A percentile compares a stretch with the other conserved stretches of the same genome.
Evolutionary conservation across 2,888 invertebrate species (phyloP).

Genomic region (Poecilobothrus nobilitatus): DNA sequence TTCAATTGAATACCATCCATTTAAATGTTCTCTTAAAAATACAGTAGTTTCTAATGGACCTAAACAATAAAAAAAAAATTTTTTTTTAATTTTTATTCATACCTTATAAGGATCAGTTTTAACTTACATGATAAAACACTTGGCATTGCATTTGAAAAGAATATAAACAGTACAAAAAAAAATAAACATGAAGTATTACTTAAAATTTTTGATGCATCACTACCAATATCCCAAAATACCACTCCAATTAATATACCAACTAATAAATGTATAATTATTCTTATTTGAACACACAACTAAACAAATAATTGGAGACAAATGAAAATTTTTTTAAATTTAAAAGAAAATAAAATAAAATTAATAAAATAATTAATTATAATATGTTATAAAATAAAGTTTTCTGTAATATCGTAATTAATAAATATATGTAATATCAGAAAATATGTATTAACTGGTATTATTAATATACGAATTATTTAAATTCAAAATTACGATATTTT

Average conservation of each 20-base stretch:
- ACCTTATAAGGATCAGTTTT: neutral
- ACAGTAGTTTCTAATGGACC: constrained; percentile 74
- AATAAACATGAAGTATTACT: constrained; percentile 83
- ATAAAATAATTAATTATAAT: too few relatives aligned
- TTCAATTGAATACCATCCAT: constrained; percentile 77
- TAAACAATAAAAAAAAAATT: constrained; percentile 36
- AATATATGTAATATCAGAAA: too few relatives aligned
- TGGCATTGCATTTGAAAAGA: constrained; percentile 86
- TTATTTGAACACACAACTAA: constrained; percentile 48
- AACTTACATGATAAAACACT: constrained; percentile 80
- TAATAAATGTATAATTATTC: constrained; percentile 66
- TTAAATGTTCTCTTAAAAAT: constrained; percentile 71
- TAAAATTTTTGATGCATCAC: constrained; percentile 67
- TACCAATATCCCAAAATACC: constrained; percentile 75
- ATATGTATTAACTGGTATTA: too few relatives aligned
- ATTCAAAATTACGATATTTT: too few relatives aligned
- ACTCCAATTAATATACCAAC: constrained; percentile 75
- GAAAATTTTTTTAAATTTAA: constrained; percentile 7
- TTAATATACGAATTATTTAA: too few relatives aligned
- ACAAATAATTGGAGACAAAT: constrained; percentile 10
- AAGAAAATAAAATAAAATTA: too few relatives aligned
- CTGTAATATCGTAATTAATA: too few relatives aligned
- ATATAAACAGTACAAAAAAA: constrained; percentile 83
- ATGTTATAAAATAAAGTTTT: too few relatives aligned
- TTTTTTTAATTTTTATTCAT: neutral